These are phyloP conservation scores for Chinchilla lanigera DNA, from an alignment of 2,113 vertebrate species.

Conservation along the genomic window DNA sequence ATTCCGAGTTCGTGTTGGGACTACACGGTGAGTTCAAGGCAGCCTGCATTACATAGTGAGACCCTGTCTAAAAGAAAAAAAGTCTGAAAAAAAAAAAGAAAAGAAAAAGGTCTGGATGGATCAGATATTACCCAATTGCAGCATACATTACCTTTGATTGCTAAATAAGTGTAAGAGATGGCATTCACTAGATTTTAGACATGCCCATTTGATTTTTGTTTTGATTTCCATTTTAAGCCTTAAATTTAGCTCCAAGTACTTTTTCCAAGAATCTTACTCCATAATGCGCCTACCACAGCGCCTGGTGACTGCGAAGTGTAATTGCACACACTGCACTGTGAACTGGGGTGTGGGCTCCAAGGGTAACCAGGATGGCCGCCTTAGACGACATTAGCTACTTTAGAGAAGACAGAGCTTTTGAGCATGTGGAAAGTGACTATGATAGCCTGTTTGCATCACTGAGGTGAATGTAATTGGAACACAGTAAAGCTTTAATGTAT, in stretches of 20 bases:
- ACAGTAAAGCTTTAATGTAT: neutral
- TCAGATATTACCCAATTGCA: neutral
- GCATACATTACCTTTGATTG: neutral
- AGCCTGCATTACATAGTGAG: too few relatives aligned
- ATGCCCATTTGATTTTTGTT: neutral
- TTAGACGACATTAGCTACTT: neutral
- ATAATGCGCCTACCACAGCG: neutral
- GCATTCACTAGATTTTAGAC: neutral
- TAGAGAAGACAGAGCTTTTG: slow-evolving; percentile 27
- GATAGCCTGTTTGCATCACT: neutral
- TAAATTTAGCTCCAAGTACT: slow-evolving; percentile 38
- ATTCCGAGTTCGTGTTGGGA: too few relatives aligned
- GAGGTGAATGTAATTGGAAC: neutral
- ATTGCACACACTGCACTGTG: neutral
- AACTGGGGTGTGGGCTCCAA: neutral
- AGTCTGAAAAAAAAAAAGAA: too few relatives aligned
- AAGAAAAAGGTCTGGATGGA: too few relatives aligned
- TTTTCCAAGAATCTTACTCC: neutral
- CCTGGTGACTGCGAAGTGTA: neutral
- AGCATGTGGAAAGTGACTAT: slow-evolving; percentile 25
- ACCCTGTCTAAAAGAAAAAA: too few relatives aligned
- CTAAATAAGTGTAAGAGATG: neutral
- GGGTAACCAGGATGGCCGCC: neutral
- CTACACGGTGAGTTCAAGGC: too few relatives aligned
- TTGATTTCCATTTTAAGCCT: slow-evolving; percentile 52